Evolutionary conservation across 1,140 invertebrate species (phyloP), one percentile per base, ranked within the genome.

Genomic region (Ceratina calcarata): DNA sequence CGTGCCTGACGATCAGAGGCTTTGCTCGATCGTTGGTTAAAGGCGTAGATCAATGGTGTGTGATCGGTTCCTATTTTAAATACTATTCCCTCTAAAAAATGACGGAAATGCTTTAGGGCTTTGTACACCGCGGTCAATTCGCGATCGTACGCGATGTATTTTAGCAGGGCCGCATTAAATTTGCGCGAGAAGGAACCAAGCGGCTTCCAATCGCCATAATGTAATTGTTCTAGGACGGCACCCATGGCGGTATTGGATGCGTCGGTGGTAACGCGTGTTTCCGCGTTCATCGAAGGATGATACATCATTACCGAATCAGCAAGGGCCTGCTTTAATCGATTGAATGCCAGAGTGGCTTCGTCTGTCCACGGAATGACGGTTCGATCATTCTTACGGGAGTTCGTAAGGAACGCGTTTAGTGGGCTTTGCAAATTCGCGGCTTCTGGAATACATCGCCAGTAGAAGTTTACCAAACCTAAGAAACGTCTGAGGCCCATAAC

Each of bases 381-480:
- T 45, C 55, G 64, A n/a, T 1, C 51, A 22, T 62, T 62, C 7
- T 32, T 37, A 8, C 15, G 22, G 0, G 27, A 32, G 27, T 4
- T 32, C 2, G 27, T 32, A 1, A 79, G 16, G 1, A 18, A 13
- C 12, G 32, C 8, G 22, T 58, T 78, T 0, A 79, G 24, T 0
- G n/a, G 45, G 0, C 53, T 53, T 27, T 79, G 77, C 1, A 51
- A 4, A 12, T 45, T 0, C 1, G 61, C 76, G 13, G 76, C 68
- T 2, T 1, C 6, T 1, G 45, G 49, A 0, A 79, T 45, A n/a
- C 58, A 72, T 2, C 69, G 16, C 0, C 61, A 4, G 10, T 79
- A 79, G 13, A 72, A 79, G 8, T 79, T 79, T 13, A 79, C 1
- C 18, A 66, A 60, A 4, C 69, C 77, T 18, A 79, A 27, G 12